These are phyloP conservation scores for Phrynosoma blainvillii DNA, from an alignment of 2,113 vertebrate genomes.

Conservation along the genomic window DNA sequence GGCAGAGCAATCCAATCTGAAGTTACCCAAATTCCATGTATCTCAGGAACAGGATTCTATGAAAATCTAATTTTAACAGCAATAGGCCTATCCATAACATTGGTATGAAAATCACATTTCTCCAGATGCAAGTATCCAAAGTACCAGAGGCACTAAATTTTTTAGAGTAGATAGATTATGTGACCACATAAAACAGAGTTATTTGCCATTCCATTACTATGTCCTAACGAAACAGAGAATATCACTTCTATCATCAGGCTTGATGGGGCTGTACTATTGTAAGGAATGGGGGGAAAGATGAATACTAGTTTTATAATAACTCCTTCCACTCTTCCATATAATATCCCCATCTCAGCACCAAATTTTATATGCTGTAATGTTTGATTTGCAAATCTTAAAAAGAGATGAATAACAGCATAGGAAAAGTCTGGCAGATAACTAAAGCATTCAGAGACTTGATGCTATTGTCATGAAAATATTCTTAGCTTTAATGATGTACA, in stretches of 20 bases:
- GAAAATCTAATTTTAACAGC: background rate
- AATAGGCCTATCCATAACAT: background rate
- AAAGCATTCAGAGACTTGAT: conserved; percentile 21
- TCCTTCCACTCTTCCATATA: background rate
- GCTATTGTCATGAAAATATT: background rate
- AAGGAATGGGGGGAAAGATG: background rate
- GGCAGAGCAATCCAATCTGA: background rate
- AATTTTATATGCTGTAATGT: background rate
- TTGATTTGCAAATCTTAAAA: background rate
- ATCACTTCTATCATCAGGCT: background rate
- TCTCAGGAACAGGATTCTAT: background rate
- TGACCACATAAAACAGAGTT: background rate
- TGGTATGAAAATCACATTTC: background rate
- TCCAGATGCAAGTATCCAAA: background rate
- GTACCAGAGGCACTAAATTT: background rate
- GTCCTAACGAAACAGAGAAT: background rate
- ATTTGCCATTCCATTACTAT: background rate
- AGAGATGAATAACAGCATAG: background rate
- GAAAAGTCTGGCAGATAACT: conserved; percentile 17
- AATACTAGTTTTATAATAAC: background rate
- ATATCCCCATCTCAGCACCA: background rate
- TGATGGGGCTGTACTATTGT: background rate
- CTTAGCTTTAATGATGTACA: background rate
- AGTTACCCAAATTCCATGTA: background rate
- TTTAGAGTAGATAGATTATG: background rate